These are phyloP conservation scores for Strix aluco DNA, from an alignment of 2,113 vertebrate genomes.

Conservation along the genomic window DNA sequence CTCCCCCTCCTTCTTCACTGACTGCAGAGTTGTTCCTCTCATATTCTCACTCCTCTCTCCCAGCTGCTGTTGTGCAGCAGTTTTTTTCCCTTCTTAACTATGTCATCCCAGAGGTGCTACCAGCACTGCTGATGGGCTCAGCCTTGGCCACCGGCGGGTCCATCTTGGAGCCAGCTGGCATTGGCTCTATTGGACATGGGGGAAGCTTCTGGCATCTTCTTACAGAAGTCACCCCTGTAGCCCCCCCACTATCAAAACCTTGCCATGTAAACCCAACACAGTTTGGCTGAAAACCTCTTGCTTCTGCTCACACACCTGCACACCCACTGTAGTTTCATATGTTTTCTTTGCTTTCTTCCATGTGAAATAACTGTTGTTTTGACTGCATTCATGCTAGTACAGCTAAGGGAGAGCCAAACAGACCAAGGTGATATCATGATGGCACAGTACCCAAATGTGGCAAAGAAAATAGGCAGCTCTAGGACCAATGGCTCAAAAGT, in stretches of 20 bases:
- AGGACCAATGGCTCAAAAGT: background rate
- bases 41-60: background rate
- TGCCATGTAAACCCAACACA: background rate
- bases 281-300: background rate
- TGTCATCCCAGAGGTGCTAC: background rate
- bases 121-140: accelerated
- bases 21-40: background rate
- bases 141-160: background rate
- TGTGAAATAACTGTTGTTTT: background rate
- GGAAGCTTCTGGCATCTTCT: background rate
- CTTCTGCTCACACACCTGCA: background rate
- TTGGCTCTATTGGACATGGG: accelerated
- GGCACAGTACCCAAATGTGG: background rate
- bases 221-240: background rate
- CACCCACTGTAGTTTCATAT: accelerated
- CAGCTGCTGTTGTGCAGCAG: background rate
- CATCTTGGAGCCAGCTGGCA: accelerated
- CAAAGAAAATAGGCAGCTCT: background rate
- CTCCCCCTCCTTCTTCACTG: background rate
- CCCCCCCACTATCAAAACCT: background rate
- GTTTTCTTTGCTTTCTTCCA: background rate
- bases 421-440: background rate
- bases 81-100: background rate
- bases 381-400: background rate
- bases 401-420: background rate